Evolutionary conservation across 1,140 invertebrate species (phyloP), one percentile per base, ranked within the genome.

Genomic region (Apocrypta bakeri): DNA sequence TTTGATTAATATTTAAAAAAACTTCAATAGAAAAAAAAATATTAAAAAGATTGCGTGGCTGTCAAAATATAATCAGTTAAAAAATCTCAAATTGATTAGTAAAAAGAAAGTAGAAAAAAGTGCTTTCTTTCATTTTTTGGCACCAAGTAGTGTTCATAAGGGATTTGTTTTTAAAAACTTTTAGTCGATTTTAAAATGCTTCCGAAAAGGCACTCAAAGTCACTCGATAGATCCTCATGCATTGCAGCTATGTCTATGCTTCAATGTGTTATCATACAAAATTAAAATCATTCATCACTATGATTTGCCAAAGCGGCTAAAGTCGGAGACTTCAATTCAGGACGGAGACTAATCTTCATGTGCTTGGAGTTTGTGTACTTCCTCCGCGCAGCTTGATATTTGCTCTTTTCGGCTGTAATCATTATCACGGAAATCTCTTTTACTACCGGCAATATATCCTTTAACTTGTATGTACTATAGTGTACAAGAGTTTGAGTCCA

Each of bases 401-500:
- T 95, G 33, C 93, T 93, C 27, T 92, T 93, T 2, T 94, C 92
- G 11, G 93, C 92, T 82, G 93, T 93, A 0, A 92, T 85, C 17
- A 95, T 93, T 75, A 95, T 91, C 25, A 88, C 89, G 0, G 95
- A 94, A 48, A 95, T 91, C 85, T 94, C 92, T 27, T 89, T 91
- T 11, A 95, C 93, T 56, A 95, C 93, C 1, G 94, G 94, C 12
- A 93, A 84, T 75, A 95, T 90, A 48, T 95, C 90, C 12, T 93
- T 88, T 11, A 93, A 90, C 0, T 87, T 89, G 79, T 95, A 95
- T 0, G 92, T 93, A 12, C 94, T 95, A 84, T 95, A 95, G 84
- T 93, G 93, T n/a, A 88, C 86, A 37, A 95, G 85, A 25, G 94
- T 95, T 3, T 92, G 90, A 3, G 94, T 94, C 95, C 95, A 95